Base-by-base conservation (phyloP, 2,888 invertebrate species). In the Diaperis boleti region DNA sequence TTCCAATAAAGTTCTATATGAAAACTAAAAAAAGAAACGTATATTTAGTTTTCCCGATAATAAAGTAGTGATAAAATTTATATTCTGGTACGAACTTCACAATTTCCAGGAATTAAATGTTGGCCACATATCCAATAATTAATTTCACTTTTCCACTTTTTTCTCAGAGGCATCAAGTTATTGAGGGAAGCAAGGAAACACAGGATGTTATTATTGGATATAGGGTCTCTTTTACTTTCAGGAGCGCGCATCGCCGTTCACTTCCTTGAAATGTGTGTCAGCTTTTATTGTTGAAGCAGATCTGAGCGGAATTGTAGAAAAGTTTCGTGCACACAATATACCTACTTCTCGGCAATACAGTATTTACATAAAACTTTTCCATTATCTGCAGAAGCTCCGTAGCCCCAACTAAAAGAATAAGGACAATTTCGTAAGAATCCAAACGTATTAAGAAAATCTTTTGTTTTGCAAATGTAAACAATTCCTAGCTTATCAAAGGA, bases 141-240 rank as follows among this genome's bases (percentile, higher is more conserved):
- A 56, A 35, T 56, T 56, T 47, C 22, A 49, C 49, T 59, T 59
- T 59, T 59, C 11, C 49, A 49, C 49, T 49, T 49, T 7, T 11
- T 22, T 41, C 33, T 10, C 7, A 35, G 47, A 47, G 49, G 29
- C 41, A 59, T 49, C 59, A 41, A 41, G 39, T 59, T 47, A 45
- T 57, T 37, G 57, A 14, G 18, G 11, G 49, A 29, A 59, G 59
- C 47, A 26, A 15, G 31, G 49, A 49, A 35, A 59, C 49, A 41
- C 31, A 49, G 31, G 41, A 57, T n/a, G n/a, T n/a, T n/a, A n/a
- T 45, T 45, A 57, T 57, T 57, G 47, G 35, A 37, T 57, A 6
- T 26, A 26, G 26, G 57, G 45, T 17, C 22, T 57, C 37, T 37
- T 20, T 41, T 45, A 26, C 47, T 11, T 35, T 37, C 11, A 44